Base-by-base conservation (phyloP, 2,113 vertebrate genomes). In the Atrichornis clamosus region DNA sequence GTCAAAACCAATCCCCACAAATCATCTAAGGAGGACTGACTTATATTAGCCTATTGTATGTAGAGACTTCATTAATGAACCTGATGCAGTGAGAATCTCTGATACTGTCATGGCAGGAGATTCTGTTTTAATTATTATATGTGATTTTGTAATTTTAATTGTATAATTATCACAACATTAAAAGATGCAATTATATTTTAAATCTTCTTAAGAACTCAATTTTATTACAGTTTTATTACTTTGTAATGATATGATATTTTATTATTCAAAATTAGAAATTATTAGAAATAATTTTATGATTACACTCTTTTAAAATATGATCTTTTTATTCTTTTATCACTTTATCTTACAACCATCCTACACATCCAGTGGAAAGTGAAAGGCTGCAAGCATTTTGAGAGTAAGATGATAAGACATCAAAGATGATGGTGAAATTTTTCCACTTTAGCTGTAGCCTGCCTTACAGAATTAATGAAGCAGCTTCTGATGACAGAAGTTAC, bases 221-320 rank as follows among this genome's bases (percentile, higher is more conserved):
- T 98, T 97, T 97, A 97, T 97, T 97, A 93, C 94, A 65, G 94
- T 97, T 97, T 98, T 97, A 98, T 97, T 95, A 95, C 96, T 97
- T 97, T 86, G 52, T 97, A 98, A 98, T 96, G 50, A 84, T 93
- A 93, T 41, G 93, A 70, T 96, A 89, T 91, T 97, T 98, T 97
- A 98, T 97, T 96, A 96, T 97, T 97, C 13, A 15, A 87, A 93
- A 89, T 89, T 89, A 87, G 68, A 81, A 92, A 86, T 93, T 91
- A 91, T 94, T 95, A 94, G 46, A 42, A 97, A 96, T 94, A 96
- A 96, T 97, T 97, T 97, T 95, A 95, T 86, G 44, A 95, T 65
- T 92, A 88, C 58, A 39, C 6, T 24, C 69, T 49, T 84, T 93
- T 70, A 94, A 95, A 96, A 95, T 91, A 87, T 32, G 76, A 95